Evolutionary conservation across 2,888 invertebrate species (phyloP), one percentile per base, ranked within the genome.

Genomic region (Drosophila nr. fundita): DNA sequence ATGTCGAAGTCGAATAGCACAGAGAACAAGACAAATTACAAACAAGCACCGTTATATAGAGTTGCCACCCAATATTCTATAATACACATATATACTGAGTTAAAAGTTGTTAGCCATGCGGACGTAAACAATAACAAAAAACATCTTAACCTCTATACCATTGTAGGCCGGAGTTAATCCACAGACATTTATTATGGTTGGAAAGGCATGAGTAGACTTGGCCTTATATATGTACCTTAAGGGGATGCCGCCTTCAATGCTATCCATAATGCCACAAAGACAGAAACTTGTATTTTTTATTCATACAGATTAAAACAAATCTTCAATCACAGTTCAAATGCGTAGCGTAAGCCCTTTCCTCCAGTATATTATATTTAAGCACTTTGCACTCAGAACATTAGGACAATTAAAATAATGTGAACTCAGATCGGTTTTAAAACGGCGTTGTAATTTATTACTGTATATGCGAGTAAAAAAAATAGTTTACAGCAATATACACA

Each of bases 1-100:
- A 36, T 54, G 2, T 18, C 2, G 11, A 36, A 27, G 18, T 38
- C 50, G 57, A 69, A 81, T 52, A 53, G 34, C 18, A 66, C 49
- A 54, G 64, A 59, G 42, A 67, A 58, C 60, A 66, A 59, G 58
- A 34, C 50, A 73, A 73, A 68, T 32, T 52, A 34, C 30, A 78
- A 80, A n/a, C 21, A 42, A 67, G 59, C 50, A 52, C 82, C 82
- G 79, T 79, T 79, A 79, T 70, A 30, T 24, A 68, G 82, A 42
- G 82, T 65, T 79, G 68, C 67, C 78, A 81, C 54, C 24, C 6
- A 32, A 40, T 40, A n/a, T n/a, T n/a, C 10, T 4, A 40, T 21
- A 21, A n/a, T 3, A n/a, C 2, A 42, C n/a, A 1, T 42, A 40
- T 32, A 32, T 32, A 32, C 30, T 13, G 13, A 34, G 13, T 11